Conservation (phyloP, 2,888 invertebrate species). For the Fragum whitleyi region DNA sequence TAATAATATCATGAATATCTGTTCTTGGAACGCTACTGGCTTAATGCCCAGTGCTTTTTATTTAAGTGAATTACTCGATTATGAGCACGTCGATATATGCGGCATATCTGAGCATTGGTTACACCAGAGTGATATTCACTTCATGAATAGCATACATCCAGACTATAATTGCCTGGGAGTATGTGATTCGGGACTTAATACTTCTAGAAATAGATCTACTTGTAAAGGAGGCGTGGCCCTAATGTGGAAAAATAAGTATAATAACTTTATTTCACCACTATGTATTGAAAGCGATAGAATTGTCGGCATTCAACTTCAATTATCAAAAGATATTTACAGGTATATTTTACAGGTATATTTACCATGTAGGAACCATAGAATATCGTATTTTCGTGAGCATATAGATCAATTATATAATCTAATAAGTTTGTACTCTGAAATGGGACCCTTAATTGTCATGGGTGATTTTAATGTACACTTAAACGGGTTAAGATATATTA, state of each 20-base stretch:
- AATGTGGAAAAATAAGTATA: background rate
- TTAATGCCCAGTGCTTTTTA: background rate
- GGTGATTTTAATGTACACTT: background rate
- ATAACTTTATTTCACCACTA: background rate
- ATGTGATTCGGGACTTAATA: background rate
- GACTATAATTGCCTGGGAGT: background rate
- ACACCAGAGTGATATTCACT: background rate
- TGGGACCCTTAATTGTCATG: background rate
- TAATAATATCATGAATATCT: too few relatives aligned
- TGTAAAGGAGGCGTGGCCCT: background rate
- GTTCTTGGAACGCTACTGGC: background rate
- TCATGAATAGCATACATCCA: background rate
- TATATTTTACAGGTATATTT: slow-evolving; percentile 1
- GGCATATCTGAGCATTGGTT: background rate
- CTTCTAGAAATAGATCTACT: background rate
- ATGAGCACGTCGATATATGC: background rate
- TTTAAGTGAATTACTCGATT: background rate
- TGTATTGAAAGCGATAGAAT: background rate
- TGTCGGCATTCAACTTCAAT: background rate
- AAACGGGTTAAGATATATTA: background rate
- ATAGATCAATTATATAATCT: background rate
- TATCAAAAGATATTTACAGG: background rate
- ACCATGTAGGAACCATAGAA: background rate
- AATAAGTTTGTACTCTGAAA: background rate
- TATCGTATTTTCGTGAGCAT: background rate